A percentile compares a stretch with the other conserved stretches of the same genome.
These are phyloP conservation scores for Penaeus indicus DNA, from an alignment of 1,140 invertebrate genomes.

Conservation along the genomic window DNA sequence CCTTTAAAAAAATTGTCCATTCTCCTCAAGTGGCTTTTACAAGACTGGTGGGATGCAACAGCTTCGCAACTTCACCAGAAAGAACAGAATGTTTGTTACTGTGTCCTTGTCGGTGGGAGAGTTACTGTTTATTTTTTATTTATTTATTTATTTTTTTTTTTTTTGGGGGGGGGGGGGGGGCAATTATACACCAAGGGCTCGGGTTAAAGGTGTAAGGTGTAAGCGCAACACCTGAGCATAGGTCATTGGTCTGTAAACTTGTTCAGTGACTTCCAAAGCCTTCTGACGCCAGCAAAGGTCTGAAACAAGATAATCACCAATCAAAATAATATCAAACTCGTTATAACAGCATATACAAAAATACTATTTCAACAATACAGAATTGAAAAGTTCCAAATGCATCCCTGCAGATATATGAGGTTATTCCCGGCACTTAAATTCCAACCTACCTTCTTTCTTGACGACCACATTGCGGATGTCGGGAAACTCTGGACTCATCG, in stretches of 20 bases:
- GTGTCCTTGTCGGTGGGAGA: no score
- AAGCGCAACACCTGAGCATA: conserved; percentile 58
- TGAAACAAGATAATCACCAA: conserved; percentile 5
- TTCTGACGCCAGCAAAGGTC: conserved; percentile 47
- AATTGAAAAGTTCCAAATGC: background rate
- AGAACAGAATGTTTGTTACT: no score
- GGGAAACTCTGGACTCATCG: conserved; percentile 58
- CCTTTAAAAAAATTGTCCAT: no score
- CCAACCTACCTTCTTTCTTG: conserved; percentile 47
- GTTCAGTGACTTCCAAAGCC: conserved; percentile 49
- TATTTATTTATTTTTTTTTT: no score
- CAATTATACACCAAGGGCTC: conserved; percentile 49
- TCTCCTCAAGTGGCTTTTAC: no score
- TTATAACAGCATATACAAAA: background rate
- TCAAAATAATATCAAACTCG: background rate
- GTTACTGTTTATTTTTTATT: no score
- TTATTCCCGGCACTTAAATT: background rate
- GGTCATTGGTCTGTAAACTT: conserved; percentile 53
- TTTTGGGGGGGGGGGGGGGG: background rate
- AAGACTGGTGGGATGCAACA: no score
- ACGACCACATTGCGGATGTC: conserved; percentile 44
- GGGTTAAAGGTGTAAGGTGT: conserved; percentile 59
- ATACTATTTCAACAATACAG: background rate
- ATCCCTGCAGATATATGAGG: background rate
- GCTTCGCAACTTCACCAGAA: no score